Evolutionary conservation across 2,888 invertebrate genomes (phyloP).

Genomic region (Aromia moschata): DNA sequence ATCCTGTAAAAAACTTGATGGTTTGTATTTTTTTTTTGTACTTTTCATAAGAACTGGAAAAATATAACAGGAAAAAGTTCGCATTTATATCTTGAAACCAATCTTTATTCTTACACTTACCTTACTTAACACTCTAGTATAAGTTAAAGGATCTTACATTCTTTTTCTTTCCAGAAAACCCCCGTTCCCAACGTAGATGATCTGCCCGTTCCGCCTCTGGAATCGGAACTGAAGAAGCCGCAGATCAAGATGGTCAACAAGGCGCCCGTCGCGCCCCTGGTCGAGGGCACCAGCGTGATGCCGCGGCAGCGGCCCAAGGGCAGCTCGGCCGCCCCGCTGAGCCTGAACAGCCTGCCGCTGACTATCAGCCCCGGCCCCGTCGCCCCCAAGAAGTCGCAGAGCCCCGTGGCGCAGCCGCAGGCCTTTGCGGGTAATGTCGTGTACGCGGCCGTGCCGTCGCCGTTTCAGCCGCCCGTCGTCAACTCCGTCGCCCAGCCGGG

Average conservation of each 20-base stretch:
- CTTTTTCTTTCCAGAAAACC: slow-evolving; percentile 67
- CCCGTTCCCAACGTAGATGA: slow-evolving; percentile 72
- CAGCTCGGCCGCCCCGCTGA: slow-evolving; percentile 61
- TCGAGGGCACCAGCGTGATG: slow-evolving; percentile 82
- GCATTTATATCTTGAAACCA: too few species aligned
- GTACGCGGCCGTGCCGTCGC: slow-evolving; percentile 42
- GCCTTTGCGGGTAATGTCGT: slow-evolving; percentile 40
- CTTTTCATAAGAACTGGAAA: too few species aligned
- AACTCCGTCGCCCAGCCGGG: slow-evolving; percentile 44
- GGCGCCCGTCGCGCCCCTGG: slow-evolving; percentile 61
- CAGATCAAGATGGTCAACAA: slow-evolving; percentile 60
- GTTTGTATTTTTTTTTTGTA: too few species aligned
- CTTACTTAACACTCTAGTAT: too few species aligned
- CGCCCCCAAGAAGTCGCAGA: slow-evolving; percentile 59
- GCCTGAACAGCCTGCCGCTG: slow-evolving; percentile 63
- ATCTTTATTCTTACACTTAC: neutral
- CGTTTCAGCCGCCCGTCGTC: too few species aligned
- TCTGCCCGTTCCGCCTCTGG: slow-evolving; percentile 73
- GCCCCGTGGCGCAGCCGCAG: slow-evolving; percentile 49
- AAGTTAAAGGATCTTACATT: too few species aligned
- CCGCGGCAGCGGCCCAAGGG: slow-evolving; percentile 86
- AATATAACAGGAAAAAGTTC: slow-evolving; percentile 11
- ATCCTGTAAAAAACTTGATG: slow-evolving; percentile 83
- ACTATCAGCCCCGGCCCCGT: slow-evolving; percentile 68
- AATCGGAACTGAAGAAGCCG: slow-evolving; percentile 74